Conservation (phyloP, 2,797 vertebrate species). For the Neoniphon sammara region DNA sequence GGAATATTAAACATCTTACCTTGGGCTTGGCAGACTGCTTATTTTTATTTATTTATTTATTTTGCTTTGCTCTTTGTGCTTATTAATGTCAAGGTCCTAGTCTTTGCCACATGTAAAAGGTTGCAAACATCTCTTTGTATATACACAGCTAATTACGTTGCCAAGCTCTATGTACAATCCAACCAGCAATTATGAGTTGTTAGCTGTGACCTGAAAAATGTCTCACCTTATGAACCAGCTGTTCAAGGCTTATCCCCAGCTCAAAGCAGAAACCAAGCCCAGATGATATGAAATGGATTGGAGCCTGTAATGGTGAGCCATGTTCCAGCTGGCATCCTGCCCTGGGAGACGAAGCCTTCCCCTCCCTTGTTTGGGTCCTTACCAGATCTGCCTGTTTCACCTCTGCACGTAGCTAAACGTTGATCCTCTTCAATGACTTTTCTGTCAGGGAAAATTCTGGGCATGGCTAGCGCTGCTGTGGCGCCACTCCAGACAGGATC, state of each 20-base stretch:
- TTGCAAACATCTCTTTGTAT: constrained; percentile 39
- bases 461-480: constrained; percentile 53
- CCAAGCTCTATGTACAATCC: constrained; percentile 37
- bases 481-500: constrained; percentile 71
- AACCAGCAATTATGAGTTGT: constrained; percentile 53
- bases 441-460: constrained; percentile 59
- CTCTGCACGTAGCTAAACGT: constrained; percentile 70
- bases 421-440: constrained; percentile 72
- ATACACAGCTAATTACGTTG: constrained; percentile 43
- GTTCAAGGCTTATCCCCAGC: constrained; percentile 51
- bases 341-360: constrained; percentile 49
- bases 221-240: constrained; percentile 66
- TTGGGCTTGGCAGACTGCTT: neutral
- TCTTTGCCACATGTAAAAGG: constrained; percentile 25
- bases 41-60: too few species aligned
- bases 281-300: constrained; percentile 69
- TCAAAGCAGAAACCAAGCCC: constrained; percentile 52
- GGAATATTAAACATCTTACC: neutral
- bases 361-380: constrained; percentile 51
- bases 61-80: neutral
- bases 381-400: constrained; percentile 65
- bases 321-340: constrained; percentile 73
- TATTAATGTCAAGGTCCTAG: constrained; percentile 18
- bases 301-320: constrained; percentile 58
- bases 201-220: constrained; percentile 59